Evolutionary conservation across 2,888 invertebrate species (phyloP).

Genomic region (Candidula unifasciata): DNA sequence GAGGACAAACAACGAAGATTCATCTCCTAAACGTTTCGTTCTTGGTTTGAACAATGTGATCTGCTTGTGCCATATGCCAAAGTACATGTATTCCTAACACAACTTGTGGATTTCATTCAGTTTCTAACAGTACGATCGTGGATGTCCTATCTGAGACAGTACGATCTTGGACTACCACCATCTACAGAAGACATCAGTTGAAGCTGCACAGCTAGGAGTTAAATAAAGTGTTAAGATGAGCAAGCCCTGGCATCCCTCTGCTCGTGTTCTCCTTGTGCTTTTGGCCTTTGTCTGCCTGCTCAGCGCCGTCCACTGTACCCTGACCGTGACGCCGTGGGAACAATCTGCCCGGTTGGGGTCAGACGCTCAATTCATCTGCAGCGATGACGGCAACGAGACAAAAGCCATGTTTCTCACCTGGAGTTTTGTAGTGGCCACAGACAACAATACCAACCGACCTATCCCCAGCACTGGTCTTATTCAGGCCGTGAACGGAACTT

Average conservation of each 20-base stretch:
- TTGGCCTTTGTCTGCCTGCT: neutral
- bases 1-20: too few relatives aligned
- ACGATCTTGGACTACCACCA: neutral
- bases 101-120: too few relatives aligned
- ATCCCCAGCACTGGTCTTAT: neutral
- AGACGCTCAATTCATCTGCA: neutral
- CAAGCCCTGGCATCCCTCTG: neutral
- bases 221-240: neutral
- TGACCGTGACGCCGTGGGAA: neutral
- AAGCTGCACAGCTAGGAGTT: too few relatives aligned
- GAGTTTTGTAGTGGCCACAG: neutral
- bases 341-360: neutral
- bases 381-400: neutral
- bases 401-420: neutral
- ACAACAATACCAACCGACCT: neutral
- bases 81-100: too few relatives aligned
- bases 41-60: too few relatives aligned
- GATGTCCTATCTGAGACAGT: too few relatives aligned
- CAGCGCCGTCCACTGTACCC: neutral
- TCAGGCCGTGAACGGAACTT: neutral
- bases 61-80: too few relatives aligned
- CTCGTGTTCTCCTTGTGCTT: neutral
- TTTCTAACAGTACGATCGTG: too few relatives aligned
- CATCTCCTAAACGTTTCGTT: too few relatives aligned
- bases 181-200: neutral